phyloP scores from a whole-genome alignment of 2,888 invertebrate genomes.

The Tipula vernalis region DNA sequence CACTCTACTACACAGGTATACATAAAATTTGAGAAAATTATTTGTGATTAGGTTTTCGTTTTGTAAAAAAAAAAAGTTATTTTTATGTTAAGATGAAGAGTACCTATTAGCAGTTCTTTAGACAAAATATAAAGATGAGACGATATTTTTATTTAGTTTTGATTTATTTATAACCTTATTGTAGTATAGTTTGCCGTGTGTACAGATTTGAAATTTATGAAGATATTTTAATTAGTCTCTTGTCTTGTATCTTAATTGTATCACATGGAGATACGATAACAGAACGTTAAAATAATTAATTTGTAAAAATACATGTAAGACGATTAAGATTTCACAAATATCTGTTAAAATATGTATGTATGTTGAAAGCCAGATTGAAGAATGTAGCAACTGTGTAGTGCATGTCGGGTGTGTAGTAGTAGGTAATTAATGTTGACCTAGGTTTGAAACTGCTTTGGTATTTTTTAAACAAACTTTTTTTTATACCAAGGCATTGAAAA shows the following conservation, averaged over 20 bases:
- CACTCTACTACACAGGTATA: neutral
- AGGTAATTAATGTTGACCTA: neutral
- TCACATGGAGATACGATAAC: neutral
- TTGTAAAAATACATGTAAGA: neutral
- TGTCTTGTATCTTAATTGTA: neutral
- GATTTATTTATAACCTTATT: neutral
- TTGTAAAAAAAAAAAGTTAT: neutral
- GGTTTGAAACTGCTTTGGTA: neutral
- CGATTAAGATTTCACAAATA: neutral
- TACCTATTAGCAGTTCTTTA: neutral
- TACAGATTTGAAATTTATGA: neutral
- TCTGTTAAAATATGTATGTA: neutral
- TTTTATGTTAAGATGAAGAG: neutral
- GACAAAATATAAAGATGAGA: neutral
- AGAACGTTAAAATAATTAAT: neutral
- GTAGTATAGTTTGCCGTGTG: neutral
- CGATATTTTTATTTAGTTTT: neutral
- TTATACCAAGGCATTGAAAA: too few relatives aligned
- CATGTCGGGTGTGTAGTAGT: neutral
- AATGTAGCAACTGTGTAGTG: neutral
- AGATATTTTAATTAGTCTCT: neutral
- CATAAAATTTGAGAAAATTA: neutral
- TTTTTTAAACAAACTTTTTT: too few relatives aligned
- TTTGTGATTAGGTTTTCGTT: neutral
- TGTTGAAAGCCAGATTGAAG: too few relatives aligned